These are phyloP conservation scores for Ctenosaura bakeri DNA, from an alignment of 2,797 vertebrate genomes.

Conservation along the genomic window DNA sequence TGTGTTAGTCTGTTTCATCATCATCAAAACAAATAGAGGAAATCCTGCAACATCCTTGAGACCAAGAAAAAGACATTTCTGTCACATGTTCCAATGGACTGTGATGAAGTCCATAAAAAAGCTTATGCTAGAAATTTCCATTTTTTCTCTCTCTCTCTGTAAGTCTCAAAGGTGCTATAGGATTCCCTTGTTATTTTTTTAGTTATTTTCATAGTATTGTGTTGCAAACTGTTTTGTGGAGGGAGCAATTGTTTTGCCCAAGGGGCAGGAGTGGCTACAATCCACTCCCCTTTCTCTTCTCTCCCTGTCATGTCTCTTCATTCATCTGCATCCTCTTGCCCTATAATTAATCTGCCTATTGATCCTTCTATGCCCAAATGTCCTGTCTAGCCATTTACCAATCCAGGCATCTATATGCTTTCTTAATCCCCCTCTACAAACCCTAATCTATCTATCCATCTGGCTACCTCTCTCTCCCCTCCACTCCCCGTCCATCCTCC, in stretches of 20 bases:
- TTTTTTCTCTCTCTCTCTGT: too few relatives aligned
- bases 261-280: not conserved
- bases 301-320: not conserved
- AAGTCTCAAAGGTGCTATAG: too few relatives aligned
- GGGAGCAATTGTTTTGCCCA: not conserved
- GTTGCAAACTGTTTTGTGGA: not conserved
- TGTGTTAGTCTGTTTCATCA: too few relatives aligned
- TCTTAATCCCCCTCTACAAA: not conserved
- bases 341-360: not conserved
- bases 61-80: too few relatives aligned
- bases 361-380: not conserved
- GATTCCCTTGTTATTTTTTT: too few relatives aligned
- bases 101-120: too few relatives aligned
- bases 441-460: not conserved
- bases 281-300: rapidly evolving
- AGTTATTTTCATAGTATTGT: not conserved
- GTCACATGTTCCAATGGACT: too few relatives aligned
- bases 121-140: too few relatives aligned
- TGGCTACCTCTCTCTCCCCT: not conserved
- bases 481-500: not conserved
- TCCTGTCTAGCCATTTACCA: too few relatives aligned
- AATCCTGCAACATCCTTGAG: too few relatives aligned
- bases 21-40: too few relatives aligned
- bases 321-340: not conserved
- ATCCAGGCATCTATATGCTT: not conserved